phyloP scores from a whole-genome alignment of 2,888 invertebrate genomes.

The Lithophane ornitopus region DNA sequence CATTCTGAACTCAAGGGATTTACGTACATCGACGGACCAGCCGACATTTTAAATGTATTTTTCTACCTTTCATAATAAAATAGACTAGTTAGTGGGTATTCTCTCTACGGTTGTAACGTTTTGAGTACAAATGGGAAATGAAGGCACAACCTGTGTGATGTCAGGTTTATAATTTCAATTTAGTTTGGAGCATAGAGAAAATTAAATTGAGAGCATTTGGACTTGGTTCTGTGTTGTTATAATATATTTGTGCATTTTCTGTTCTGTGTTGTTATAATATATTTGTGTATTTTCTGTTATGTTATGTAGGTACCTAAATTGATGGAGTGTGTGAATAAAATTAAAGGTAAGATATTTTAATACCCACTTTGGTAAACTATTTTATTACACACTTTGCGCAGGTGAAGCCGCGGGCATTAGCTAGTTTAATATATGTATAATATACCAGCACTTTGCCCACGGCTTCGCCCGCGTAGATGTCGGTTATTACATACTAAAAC shows the following conservation, averaged over 20 bases:
- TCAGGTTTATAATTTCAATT: slow-evolving; percentile 46
- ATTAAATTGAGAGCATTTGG: slow-evolving; percentile 32
- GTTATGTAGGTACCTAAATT: background rate
- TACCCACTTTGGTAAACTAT: background rate
- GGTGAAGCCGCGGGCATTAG: no score
- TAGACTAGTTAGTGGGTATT: slow-evolving; percentile 24
- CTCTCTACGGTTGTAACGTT: background rate
- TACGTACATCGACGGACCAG: slow-evolving; percentile 39
- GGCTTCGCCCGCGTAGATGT: no score
- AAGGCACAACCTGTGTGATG: slow-evolving; percentile 17
- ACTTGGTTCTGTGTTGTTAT: background rate
- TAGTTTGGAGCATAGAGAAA: slow-evolving; percentile 29
- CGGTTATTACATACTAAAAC: no score
- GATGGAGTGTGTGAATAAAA: background rate
- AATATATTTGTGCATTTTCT: no score
- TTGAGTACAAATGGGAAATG: slow-evolving; percentile 31
- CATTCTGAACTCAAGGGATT: slow-evolving; percentile 61
- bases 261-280: no score
- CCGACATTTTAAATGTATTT: slow-evolving; percentile 45
- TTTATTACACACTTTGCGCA: no score
- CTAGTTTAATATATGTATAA: no score
- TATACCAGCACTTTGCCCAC: no score
- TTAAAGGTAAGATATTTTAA: background rate
- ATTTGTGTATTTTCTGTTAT: slow-evolving; percentile 2
- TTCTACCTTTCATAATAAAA: slow-evolving; percentile 40